Evolutionary conservation across 2,888 invertebrate genomes (phyloP), one percentile per base, ranked within the genome.

Genomic region (Sympetrum striolatum): DNA sequence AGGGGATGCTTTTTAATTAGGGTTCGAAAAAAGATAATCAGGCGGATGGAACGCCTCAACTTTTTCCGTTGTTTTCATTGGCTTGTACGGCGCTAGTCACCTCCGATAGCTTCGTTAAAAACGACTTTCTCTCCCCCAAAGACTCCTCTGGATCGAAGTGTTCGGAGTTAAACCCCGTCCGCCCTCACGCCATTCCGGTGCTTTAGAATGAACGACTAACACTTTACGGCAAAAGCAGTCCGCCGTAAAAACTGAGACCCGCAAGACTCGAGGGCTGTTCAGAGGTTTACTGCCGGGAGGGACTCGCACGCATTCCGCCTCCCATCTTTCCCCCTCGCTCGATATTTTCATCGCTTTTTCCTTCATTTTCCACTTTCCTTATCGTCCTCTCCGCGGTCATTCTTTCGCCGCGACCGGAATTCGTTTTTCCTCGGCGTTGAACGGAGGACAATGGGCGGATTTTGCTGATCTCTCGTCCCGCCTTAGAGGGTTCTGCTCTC

Each of bases 151-250:
- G 86, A 37, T 86, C 86, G 60, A 86, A 86, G 39, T 86, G 60
- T 60, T 10, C 18, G 82, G 15, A n/a, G 37, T 35, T 58, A 86
- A 58, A 37, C 60, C 48, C 37, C 14, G 37, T 53, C 53, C 86
- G 35, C 58, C 64, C 86, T 86, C 86, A 64, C 86, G 86, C 86
- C 58, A 86, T 86, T 86, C 86, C 86, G 60, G 60, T 64, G 86
- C 86, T 86, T 86, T 86, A 64, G 86, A 86, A 86, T 64, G 60
- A 86, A 86, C 60, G 86, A 86, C 58, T 86, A 86, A 86, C 86
- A 64, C 86, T 86, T 86, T 86, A 86, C 86, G 86, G 86, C 86
- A 64, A 86, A 64, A 86, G 86, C 86, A 58, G 86, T 58, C 82
- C 60, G 86, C 86, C 86, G 86, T 86, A 86, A 86, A 86, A 86